These are phyloP conservation scores for Sitta carolinensis DNA, from an alignment of 2,797 vertebrate species.

Conservation along the genomic window DNA sequence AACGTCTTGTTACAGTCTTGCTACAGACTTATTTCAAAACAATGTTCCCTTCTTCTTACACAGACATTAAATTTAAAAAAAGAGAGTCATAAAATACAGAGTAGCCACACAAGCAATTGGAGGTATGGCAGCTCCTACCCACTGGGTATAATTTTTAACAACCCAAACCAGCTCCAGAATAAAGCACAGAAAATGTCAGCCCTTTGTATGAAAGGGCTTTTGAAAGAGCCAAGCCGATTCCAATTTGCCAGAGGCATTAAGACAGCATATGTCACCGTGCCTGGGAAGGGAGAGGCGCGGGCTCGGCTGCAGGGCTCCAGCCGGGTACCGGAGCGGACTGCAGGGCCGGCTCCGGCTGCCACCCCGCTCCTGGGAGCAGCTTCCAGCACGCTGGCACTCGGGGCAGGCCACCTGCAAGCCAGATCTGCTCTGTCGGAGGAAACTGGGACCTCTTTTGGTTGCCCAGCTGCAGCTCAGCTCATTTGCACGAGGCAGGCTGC, in stretches of 20 bases:
- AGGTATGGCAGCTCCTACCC: slow-evolving; percentile 52
- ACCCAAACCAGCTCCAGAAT: slow-evolving; percentile 47
- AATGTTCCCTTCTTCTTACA: not conserved
- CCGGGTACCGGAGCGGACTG: not conserved
- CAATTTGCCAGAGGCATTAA: slow-evolving; percentile 64
- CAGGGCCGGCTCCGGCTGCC: slow-evolving; percentile 36
- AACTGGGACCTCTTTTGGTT: slow-evolving; percentile 68
- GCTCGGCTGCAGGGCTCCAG: not conserved
- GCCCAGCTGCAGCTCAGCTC: slow-evolving; percentile 65
- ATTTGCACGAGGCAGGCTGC: slow-evolving; percentile 64
- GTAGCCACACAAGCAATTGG: slow-evolving; percentile 7
- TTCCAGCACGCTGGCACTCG: slow-evolving; percentile 39
- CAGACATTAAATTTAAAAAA: not conserved
- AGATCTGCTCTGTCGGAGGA: slow-evolving; percentile 56
- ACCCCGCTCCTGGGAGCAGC: not conserved
- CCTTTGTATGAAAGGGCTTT: slow-evolving; percentile 67
- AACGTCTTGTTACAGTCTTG: not conserved
- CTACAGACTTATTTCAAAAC: slow-evolving; percentile 21
- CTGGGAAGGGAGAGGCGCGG: slow-evolving; percentile 38
- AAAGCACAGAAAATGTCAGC: slow-evolving; percentile 69
- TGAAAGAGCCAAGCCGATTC: slow-evolving; percentile 67
- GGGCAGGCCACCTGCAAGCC: slow-evolving; percentile 62
- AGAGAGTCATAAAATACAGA: not conserved
- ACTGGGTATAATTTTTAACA: slow-evolving; percentile 60
- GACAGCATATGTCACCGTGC: slow-evolving; percentile 69